Conservation (phyloP, 1,140 invertebrate species). For the Teleogryllus occipitalis region DNA sequence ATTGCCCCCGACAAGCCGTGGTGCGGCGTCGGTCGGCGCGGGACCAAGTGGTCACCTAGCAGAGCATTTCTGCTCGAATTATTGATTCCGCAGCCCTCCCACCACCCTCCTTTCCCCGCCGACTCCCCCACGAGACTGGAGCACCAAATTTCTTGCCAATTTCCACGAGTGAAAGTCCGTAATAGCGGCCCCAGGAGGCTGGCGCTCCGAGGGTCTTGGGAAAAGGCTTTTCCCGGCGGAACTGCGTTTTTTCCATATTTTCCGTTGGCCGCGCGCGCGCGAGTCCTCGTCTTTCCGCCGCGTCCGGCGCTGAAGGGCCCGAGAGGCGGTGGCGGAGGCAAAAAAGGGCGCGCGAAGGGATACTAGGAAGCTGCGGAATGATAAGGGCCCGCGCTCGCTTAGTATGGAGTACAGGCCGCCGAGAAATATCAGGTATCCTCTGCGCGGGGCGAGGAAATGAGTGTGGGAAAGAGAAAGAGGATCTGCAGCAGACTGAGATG, state of each 20-base stretch:
- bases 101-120: too few relatives aligned
- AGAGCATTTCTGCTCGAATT: not conserved
- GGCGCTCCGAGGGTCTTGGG: not conserved
- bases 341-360: not conserved
- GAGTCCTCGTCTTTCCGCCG: not conserved
- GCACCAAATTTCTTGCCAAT: not conserved
- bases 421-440: too few relatives aligned
- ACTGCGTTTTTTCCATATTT: not conserved
- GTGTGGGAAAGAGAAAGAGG: too few relatives aligned
- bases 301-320: not conserved
- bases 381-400: too few relatives aligned
- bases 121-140: not conserved
- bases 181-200: not conserved
- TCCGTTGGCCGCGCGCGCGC: not conserved
- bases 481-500: too few relatives aligned
- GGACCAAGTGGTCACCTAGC: not conserved
- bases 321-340: not conserved
- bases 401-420: too few relatives aligned
- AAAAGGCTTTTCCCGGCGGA: not conserved
- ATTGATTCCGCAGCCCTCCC: not conserved
- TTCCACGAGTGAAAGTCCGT: not conserved
- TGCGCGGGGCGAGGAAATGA: too few relatives aligned
- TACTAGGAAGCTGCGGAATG: too few relatives aligned
- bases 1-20: not conserved
- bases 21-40: not conserved